These are phyloP conservation scores for Andrena fulva DNA, from an alignment of 2,888 invertebrate species.

Conservation along the genomic window DNA sequence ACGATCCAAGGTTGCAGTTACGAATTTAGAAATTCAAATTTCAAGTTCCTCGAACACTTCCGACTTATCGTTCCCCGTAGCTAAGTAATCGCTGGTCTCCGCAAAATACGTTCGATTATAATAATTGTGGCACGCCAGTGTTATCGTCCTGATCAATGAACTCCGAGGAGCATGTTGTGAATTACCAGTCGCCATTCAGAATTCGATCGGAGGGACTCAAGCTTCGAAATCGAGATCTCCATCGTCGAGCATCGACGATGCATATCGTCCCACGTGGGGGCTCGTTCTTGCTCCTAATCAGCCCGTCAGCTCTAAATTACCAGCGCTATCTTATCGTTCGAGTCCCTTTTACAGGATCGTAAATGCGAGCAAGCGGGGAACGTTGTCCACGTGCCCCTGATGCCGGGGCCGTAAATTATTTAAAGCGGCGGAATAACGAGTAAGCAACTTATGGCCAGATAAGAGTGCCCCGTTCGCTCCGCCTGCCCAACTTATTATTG, in stretches of 20 bases:
- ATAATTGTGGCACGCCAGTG: no score
- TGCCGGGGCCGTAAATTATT: conserved; percentile 44
- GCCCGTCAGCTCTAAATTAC: conserved; percentile 48
- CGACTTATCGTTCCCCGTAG: no score
- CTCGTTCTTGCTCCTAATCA: conserved; percentile 32
- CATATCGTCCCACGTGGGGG: background rate
- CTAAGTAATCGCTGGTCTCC: no score
- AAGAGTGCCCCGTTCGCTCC: conserved; percentile 19
- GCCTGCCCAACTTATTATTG: conserved; percentile 17
- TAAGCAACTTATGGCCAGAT: conserved; percentile 48
- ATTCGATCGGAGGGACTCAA: no score
- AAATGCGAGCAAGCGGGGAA: conserved; percentile 40
- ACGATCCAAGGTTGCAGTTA: no score
- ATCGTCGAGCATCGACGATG: background rate
- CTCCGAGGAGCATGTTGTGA: no score
- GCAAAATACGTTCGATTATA: no score
- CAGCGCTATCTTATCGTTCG: conserved; percentile 48
- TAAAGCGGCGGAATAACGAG: conserved; percentile 43
- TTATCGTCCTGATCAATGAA: no score
- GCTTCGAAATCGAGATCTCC: background rate
- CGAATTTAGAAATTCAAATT: no score
- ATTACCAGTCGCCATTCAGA: no score
- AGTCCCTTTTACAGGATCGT: conserved; percentile 51
- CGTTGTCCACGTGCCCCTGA: conserved; percentile 32
- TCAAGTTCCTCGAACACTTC: no score